Evolutionary conservation across 2,888 invertebrate species (phyloP).

Genomic region (Hirtodrosophila cameraria): DNA sequence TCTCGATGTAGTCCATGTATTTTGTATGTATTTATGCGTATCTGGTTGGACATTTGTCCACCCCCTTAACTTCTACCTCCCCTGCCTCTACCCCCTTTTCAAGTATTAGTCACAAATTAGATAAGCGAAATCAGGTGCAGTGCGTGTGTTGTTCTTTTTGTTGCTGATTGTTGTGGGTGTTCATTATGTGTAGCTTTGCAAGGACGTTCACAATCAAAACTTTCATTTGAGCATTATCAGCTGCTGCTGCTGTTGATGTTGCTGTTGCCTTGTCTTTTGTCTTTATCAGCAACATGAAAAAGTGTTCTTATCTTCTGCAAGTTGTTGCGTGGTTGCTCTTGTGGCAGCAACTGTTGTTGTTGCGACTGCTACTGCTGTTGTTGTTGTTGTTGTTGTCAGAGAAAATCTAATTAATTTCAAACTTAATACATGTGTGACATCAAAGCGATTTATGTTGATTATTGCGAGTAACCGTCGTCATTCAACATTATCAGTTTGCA

Average conservation of each 20-base stretch:
- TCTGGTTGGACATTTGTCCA: constrained; percentile 33
- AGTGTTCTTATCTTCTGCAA: constrained; percentile 51
- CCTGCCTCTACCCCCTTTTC: neutral
- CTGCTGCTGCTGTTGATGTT: constrained; percentile 9
- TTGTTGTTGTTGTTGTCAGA: constrained; percentile 24
- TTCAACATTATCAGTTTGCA: constrained; percentile 49
- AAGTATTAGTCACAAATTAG: constrained; percentile 37
- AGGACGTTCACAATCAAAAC: constrained; percentile 65
- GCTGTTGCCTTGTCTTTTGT: constrained; percentile 45
- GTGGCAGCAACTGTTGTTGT: neutral
- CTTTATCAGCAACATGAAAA: constrained; percentile 53
- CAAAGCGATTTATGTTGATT: constrained; percentile 72
- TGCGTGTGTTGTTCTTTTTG: neutral
- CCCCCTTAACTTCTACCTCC: neutral
- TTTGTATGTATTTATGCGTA: constrained; percentile 33
- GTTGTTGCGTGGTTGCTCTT: constrained; percentile 1
- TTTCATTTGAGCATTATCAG: constrained; percentile 67
- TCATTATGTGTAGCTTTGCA: constrained; percentile 38
- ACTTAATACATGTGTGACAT: constrained; percentile 72
- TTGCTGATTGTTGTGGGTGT: constrained; percentile 2
- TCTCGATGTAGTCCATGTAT: constrained; percentile 17
- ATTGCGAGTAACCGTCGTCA: constrained; percentile 40
- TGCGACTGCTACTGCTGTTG: constrained; percentile 3
- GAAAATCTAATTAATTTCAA: constrained; percentile 73
- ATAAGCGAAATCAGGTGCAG: constrained; percentile 33